Percentiles rank a stretch among this genome's conserved stretches.
Evolutionary conservation across 2,888 invertebrate genomes (phyloP).

Genomic region (Clunio marinus): DNA sequence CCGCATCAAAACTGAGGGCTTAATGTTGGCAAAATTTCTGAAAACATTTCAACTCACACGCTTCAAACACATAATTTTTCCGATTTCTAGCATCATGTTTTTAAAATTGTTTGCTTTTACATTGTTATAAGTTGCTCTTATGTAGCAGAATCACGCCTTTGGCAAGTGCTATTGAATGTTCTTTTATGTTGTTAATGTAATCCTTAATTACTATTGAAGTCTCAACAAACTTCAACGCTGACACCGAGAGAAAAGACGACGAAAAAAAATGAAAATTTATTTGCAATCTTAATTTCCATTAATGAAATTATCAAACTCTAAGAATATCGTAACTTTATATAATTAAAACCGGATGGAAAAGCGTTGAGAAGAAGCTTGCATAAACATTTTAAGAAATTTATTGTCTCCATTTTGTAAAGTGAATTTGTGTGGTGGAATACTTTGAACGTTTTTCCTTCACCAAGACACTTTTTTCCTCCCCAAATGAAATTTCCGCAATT

Average conservation of each 20-base stretch:
- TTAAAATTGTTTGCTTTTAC: conserved; percentile 31
- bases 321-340: conserved; percentile 22
- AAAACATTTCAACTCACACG: not conserved
- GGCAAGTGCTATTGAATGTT: conserved; percentile 29
- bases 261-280: conserved; percentile 31
- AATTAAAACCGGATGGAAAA: conserved; percentile 4
- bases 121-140: conserved; percentile 27
- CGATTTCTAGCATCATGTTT: no score
- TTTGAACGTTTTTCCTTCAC: not conserved
- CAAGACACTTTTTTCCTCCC: not conserved
- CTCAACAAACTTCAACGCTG: no score
- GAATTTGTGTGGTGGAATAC: conserved; percentile 20
- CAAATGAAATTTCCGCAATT: not conserved
- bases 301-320: conserved; percentile 24
- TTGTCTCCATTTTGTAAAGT: conserved; percentile 38
- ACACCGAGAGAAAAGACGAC: no score
- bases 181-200: conserved; percentile 26
- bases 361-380: not conserved
- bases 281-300: conserved; percentile 26
- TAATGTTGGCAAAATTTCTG: not conserved
- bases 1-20: not conserved
- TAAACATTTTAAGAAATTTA: not conserved
- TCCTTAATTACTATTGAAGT: conserved; percentile 25
- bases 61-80: no score
- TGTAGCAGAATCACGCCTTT: conserved; percentile 28